These are phyloP conservation scores for Amphipyra tragopoginis DNA, from an alignment of 2,888 invertebrate genomes.

Conservation along the genomic window DNA sequence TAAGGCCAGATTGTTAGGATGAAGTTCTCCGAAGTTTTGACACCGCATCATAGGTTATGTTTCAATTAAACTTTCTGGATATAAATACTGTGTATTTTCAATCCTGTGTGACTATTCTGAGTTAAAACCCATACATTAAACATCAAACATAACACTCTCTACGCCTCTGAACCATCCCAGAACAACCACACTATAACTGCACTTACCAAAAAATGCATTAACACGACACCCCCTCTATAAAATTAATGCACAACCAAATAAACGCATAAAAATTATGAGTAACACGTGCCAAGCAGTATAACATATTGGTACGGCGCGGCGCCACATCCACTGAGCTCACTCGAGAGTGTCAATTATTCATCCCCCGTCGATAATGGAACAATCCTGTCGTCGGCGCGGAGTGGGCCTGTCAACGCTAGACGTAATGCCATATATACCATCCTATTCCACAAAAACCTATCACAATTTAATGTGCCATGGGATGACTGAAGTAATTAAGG, in stretches of 20 bases:
- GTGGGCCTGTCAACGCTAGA: slow-evolving; percentile 84
- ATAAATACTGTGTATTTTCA: no score
- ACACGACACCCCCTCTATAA: slow-evolving; percentile 6
- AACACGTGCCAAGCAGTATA: slow-evolving; percentile 46
- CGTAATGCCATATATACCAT: slow-evolving; percentile 77
- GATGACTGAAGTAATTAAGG: slow-evolving; percentile 41
- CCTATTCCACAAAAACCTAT: slow-evolving; percentile 74
- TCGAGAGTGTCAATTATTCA: slow-evolving; percentile 83
- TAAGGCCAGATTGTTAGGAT: slow-evolving; percentile 38
- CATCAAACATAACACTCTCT: no score
- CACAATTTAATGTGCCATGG: slow-evolving; percentile 58
- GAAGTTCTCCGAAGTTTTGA: slow-evolving; percentile 43
- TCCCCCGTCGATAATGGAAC: slow-evolving; percentile 87
- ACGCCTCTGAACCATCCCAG: neutral
- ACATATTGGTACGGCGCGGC: slow-evolving; percentile 56
- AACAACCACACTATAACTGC: slow-evolving; percentile 10
- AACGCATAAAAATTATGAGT: slow-evolving; percentile 41
- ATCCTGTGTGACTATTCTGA: no score
- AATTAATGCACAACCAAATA: slow-evolving; percentile 13
- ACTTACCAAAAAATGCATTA: slow-evolving; percentile 36
- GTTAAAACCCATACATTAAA: no score
- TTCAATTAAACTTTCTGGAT: slow-evolving; percentile 2
- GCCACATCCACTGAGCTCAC: slow-evolving; percentile 77
- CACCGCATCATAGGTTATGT: slow-evolving; percentile 38
- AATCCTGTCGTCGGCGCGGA: slow-evolving; percentile 83